Percentiles rank a stretch among this genome's conserved stretches.
phyloP scores from a whole-genome alignment of 2,888 invertebrate genomes.

The Heteromurus nitidus region DNA sequence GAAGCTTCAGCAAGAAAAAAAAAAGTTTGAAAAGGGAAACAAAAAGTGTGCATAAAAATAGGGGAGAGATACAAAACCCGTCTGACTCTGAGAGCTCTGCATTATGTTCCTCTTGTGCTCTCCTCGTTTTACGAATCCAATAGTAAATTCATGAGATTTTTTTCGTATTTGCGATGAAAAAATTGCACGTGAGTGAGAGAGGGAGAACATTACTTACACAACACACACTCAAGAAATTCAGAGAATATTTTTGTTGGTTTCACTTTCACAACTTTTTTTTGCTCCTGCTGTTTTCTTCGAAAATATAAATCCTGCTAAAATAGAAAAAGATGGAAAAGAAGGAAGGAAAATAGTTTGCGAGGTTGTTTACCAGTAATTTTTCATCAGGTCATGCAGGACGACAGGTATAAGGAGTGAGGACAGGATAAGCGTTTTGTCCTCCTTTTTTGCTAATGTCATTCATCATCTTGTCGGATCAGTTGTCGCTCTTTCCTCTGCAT shows the following conservation, averaged over 20 bases:
- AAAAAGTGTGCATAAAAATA: not conserved
- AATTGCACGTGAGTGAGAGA: no score
- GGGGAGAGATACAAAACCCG: not conserved
- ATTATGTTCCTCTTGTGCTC: not conserved
- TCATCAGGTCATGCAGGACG: not conserved
- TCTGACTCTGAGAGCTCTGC: not conserved
- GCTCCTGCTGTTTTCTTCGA: not conserved
- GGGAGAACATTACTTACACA: not conserved
- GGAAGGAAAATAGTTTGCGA: not conserved
- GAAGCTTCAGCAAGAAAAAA: not conserved
- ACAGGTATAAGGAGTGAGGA: not conserved
- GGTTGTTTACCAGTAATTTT: not conserved
- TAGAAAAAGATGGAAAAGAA: not conserved
- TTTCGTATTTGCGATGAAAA: not conserved
- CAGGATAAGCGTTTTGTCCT: not conserved
- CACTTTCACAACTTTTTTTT: not conserved
- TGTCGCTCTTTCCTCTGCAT: no score
- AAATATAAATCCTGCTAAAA: not conserved
- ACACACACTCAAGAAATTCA: not conserved
- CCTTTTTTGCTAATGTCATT: not conserved
- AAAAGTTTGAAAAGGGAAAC: not conserved
- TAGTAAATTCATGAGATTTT: conserved; percentile 15
- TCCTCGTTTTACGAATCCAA: no score
- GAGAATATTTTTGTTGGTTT: no score
- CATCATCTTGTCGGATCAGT: not conserved